phyloP scores from a whole-genome alignment of 1,140 invertebrate genomes.

The Nasonia giraulti region DNA sequence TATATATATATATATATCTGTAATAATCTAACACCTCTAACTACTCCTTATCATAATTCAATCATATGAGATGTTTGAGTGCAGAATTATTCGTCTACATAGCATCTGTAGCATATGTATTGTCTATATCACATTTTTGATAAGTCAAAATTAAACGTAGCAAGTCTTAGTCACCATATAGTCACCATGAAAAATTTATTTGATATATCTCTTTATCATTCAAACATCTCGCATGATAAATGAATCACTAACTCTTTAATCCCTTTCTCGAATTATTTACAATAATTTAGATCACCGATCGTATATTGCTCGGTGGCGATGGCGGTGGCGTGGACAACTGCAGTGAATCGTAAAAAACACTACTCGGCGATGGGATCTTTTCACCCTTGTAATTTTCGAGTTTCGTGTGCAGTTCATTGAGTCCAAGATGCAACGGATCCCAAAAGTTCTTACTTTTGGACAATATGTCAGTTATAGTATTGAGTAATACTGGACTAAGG shows the following conservation, averaged over 20 bases:
- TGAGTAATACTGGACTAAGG: constrained; percentile 63
- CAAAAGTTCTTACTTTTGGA: constrained; percentile 63
- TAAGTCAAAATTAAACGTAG: no score
- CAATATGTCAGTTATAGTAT: constrained; percentile 60
- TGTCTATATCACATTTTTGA: no score
- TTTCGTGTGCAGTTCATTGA: constrained; percentile 62
- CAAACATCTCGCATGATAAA: background rate
- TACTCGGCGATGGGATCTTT: background rate
- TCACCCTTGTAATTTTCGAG: constrained; percentile 51
- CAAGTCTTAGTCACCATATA: background rate
- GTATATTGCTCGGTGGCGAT: background rate
- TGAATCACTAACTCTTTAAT: background rate
- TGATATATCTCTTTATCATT: background rate
- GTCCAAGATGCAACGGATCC: constrained; percentile 60
- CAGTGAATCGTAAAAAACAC: background rate
- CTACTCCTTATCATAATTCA: background rate
- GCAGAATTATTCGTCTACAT: no score
- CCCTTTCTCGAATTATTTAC: background rate
- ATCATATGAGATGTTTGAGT: no score
- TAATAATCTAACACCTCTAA: background rate
- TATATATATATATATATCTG: constrained; percentile 38
- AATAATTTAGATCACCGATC: constrained; percentile 2
- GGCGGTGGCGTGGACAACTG: constrained; percentile 11
- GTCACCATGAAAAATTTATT: background rate
- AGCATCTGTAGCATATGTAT: no score